These are phyloP conservation scores for Onychostruthus taczanowskii DNA, from an alignment of 2,113 vertebrate genomes.

Conservation along the genomic window DNA sequence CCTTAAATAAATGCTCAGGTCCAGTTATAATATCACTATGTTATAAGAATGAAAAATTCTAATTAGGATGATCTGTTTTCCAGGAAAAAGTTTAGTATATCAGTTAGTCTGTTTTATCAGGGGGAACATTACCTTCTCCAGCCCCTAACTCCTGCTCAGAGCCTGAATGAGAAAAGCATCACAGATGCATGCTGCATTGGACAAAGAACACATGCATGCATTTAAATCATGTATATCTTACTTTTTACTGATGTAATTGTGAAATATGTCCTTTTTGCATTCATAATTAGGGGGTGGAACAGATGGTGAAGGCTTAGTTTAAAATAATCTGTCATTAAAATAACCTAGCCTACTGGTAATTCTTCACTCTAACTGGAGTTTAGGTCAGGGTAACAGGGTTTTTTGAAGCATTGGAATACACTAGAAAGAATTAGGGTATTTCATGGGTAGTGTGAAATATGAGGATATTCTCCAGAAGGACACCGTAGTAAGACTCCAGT, in stretches of 20 bases:
- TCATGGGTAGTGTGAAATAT: constrained; percentile 19
- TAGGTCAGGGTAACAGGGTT: constrained; percentile 71
- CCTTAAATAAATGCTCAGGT: constrained; percentile 47
- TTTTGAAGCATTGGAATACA: constrained; percentile 45
- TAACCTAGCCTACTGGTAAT: constrained; percentile 78
- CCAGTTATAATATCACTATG: constrained; percentile 39
- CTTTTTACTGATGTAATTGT: constrained; percentile 84
- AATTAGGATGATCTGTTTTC: constrained; percentile 64
- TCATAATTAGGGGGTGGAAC: constrained; percentile 83
- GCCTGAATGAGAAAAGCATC: constrained; percentile 65
- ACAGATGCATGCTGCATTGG: constrained; percentile 75
- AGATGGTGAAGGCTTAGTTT: constrained; percentile 82
- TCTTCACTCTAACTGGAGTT: constrained; percentile 80
- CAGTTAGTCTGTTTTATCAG: constrained; percentile 42
- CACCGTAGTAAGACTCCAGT: constrained; percentile 49
- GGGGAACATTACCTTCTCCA: not conserved
- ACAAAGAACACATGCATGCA: constrained; percentile 72
- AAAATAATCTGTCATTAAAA: constrained; percentile 86
- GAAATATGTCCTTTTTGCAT: constrained; percentile 84
- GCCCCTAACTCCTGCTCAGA: constrained; percentile 14
- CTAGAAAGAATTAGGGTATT: constrained; percentile 58
- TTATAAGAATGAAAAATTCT: constrained; percentile 45
- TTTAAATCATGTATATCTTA: constrained; percentile 81
- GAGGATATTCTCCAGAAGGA: constrained; percentile 51
- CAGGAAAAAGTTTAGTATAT: constrained; percentile 41